Percentiles rank a stretch among this genome's conserved stretches.
These are phyloP conservation scores for Fringilla coelebs DNA, from an alignment of 2,797 vertebrate species.

Conservation along the genomic window DNA sequence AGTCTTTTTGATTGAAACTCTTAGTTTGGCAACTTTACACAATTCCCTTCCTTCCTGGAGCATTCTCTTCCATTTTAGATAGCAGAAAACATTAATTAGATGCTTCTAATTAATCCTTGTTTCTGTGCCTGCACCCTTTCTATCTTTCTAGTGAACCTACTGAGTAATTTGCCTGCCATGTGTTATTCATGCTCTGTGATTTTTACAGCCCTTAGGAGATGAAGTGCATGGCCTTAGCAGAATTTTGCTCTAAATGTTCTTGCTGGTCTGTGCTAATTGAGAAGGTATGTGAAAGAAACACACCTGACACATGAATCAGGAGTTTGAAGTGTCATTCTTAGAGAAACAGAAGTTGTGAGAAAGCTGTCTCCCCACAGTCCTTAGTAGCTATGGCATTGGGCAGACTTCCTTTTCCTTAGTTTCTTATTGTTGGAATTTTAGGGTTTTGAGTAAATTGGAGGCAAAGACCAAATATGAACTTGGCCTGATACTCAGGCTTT, in stretches of 20 bases:
- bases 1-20: not conserved
- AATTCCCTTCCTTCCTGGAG: not conserved
- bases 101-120: not conserved
- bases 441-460: not conserved
- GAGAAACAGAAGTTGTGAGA: not conserved
- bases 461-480: not conserved
- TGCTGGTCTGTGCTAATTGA: not conserved
- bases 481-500: not conserved
- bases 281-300: not conserved
- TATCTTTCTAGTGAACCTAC: not conserved
- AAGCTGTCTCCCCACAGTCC: not conserved
- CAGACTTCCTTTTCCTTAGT: not conserved
- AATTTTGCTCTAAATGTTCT: not conserved
- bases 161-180: not conserved
- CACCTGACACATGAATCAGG: not conserved
- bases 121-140: not conserved
- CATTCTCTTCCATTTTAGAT: not conserved
- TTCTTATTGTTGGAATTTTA: not conserved
- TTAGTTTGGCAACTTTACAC: not conserved
- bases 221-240: not conserved
- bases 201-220: not conserved
- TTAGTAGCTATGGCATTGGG: not conserved
- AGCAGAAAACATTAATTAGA: not conserved
- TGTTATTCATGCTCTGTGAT: not conserved
- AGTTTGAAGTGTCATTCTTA: not conserved